A percentile compares a stretch with the other conserved stretches of the same genome.
Conservation (phyloP, 2,113 vertebrate genomes). For the Chlorocebus sabaeus region DNA sequence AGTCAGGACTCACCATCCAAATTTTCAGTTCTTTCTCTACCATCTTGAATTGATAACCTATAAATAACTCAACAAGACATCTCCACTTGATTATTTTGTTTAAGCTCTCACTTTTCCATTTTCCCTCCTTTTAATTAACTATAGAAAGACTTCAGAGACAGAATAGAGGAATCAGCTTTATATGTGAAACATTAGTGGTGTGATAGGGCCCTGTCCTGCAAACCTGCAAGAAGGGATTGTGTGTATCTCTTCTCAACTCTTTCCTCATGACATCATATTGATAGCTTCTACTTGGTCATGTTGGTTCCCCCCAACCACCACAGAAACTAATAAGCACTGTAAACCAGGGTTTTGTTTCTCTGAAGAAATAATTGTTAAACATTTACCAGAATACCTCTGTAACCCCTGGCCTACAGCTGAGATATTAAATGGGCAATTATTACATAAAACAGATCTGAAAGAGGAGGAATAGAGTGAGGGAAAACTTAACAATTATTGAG, state of each 20-base stretch:
- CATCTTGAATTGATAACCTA: not conserved
- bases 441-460: not conserved
- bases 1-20: not conserved
- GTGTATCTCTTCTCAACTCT: not conserved
- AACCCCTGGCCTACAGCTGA: not conserved
- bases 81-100: not conserved
- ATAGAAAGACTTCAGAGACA: not conserved
- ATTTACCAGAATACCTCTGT: not conserved
- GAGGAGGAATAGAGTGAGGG: not conserved
- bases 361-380: not conserved
- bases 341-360: not conserved
- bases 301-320: not conserved
- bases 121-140: not conserved
- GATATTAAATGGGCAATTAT: not conserved
- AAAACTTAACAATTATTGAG: not conserved
- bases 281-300: not conserved
- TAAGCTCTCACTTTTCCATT: not conserved
- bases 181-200: fast-evolving
- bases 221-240: not conserved
- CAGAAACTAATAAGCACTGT: not conserved
- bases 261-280: not conserved
- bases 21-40: not conserved
- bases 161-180: not conserved
- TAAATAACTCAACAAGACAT: not conserved
- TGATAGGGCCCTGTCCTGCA: not conserved